Evolutionary conservation across 1,140 invertebrate genomes (phyloP), one percentile per base, ranked within the genome.

Genomic region (Zaprionus nigranus): DNA sequence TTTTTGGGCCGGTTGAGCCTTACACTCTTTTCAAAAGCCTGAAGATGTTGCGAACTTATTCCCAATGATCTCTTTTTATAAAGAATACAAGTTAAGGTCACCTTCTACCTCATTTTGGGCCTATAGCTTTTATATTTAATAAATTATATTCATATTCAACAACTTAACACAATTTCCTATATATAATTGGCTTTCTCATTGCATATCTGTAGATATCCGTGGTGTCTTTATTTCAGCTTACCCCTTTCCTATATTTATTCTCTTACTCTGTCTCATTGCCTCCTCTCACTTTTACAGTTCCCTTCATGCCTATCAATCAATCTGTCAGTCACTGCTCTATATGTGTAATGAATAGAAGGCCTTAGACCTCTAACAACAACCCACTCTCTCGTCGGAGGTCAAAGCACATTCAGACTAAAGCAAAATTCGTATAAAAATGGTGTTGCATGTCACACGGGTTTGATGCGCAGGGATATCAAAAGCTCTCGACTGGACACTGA

Each of bases 381-480:
- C 46, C 46, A 26, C 24, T 36, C 24, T 36, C 20, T 11, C 1
- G 22, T 43, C n/a, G 5, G 36, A 61, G 64, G 57, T 36, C 34
- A 75, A 51, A 68, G 59, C 36, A 68, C 58, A 69, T 30, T 62
- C 38, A 26, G 60, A 24, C 5, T 24, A 24, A 53, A 58, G 40
- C 24, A 13, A 59, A 49, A 46, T 26, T 38, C 11, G 24, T 13
- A 62, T 26, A 30, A 56, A 58, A 51, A 59, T 56, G n/a, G 49
- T 53, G 58, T 73, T 73, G 61, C 70, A 67, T 77, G 59, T 77
- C 63, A 73, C 69, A 43, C n/a, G 66, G 60, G 22, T 80, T 77
- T 78, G 69, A 86, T 81, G 75, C 75, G 78, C 75, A 78, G 78
- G 75, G 61, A 73, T 70, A 74, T 54, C 63, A 61, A 76, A 66